Conservation (phyloP, 2,797 vertebrate genomes). For the Trachops cirrhosus region DNA sequence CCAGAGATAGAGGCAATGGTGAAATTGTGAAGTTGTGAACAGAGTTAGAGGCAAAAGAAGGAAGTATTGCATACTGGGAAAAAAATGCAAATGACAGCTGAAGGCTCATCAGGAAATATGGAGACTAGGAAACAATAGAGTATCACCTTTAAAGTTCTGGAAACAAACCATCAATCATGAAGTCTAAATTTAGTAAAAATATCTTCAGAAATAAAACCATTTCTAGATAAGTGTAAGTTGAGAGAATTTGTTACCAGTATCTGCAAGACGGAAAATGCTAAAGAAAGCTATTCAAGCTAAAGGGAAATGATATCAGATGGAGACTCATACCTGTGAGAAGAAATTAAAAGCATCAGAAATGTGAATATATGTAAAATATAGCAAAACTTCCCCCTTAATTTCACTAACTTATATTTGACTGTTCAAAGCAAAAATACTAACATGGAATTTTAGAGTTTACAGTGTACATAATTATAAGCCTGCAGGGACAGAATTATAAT, state of each 20-base stretch:
- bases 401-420: background rate
- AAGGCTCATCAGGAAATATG: background rate
- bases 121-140: background rate
- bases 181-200: background rate
- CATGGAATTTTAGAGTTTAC: background rate
- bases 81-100: background rate
- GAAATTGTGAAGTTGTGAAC: background rate
- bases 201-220: background rate
- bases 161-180: background rate
- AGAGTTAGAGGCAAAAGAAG: background rate
- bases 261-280: background rate
- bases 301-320: background rate
- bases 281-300: background rate
- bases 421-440: background rate
- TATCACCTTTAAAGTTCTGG: background rate
- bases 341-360: background rate
- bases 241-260: background rate
- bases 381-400: background rate
- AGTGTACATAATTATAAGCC: background rate
- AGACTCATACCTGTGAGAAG: background rate
- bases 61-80: background rate
- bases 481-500: background rate
- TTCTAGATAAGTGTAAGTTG: background rate
- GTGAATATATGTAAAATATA: background rate
- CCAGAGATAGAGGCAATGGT: background rate